Percentiles rank a stretch among this genome's conserved stretches.
Evolutionary conservation across 2,797 vertebrate genomes (phyloP).

Genomic region (Tiaroga cobitis): DNA sequence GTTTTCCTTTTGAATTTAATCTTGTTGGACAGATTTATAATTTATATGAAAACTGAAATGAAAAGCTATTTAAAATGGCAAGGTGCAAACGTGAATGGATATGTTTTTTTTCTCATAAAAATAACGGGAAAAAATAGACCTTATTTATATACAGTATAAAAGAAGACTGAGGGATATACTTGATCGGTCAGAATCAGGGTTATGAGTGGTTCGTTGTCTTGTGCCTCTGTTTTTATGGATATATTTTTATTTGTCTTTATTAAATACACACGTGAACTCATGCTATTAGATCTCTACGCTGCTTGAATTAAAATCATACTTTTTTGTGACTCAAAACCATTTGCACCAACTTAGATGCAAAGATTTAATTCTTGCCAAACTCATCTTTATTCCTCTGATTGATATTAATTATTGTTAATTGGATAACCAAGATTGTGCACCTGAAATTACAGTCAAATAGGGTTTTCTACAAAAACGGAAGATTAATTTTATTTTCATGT

Average conservation of each 20-base stretch:
- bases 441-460: neutral
- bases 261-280: neutral
- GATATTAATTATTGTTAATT: neutral
- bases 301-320: neutral
- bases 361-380: neutral
- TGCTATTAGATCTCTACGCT: neutral
- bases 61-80: constrained; percentile 3
- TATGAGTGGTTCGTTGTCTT: neutral
- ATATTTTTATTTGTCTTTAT: constrained; percentile 9
- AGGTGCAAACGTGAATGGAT: neutral
- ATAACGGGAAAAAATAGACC: no score
- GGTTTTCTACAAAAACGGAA: neutral
- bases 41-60: neutral
- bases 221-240: constrained; percentile 8
- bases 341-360: neutral
- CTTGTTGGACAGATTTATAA: constrained; percentile 16
- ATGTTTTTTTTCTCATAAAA: neutral
- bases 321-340: neutral
- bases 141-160: neutral
- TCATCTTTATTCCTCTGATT: neutral
- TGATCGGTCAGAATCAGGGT: neutral
- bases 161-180: neutral
- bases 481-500: neutral
- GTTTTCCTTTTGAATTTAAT: constrained; percentile 41
- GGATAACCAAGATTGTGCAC: neutral